phyloP scores from a whole-genome alignment of 2,113 vertebrate genomes.

The Dipodomys stephensi region DNA sequence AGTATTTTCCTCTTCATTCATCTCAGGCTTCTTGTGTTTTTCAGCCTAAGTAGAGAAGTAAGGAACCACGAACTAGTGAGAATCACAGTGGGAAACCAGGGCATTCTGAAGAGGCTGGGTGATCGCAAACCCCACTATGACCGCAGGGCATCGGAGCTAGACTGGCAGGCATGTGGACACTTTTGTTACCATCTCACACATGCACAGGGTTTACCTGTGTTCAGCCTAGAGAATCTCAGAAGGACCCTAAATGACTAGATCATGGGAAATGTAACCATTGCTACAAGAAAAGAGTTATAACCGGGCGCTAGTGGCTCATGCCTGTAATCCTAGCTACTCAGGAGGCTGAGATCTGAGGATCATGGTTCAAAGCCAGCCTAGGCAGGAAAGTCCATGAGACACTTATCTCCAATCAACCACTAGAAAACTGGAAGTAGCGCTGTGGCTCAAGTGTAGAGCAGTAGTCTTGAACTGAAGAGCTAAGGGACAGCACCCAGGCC shows the following conservation, averaged over 20 bases:
- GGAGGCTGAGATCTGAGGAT: too few species aligned
- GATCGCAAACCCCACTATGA: constrained; percentile 76
- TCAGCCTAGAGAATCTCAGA: not conserved
- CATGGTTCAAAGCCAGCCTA: too few species aligned
- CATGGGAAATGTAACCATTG: not conserved
- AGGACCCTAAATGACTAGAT: not conserved
- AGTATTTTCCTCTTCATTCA: not conserved
- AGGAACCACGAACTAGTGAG: constrained; percentile 80
- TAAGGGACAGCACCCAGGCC: too few species aligned
- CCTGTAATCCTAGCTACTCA: too few species aligned
- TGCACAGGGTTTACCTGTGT: not conserved
- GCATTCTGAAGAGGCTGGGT: constrained; percentile 78
- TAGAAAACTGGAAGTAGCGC: too few species aligned
- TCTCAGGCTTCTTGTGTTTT: constrained; percentile 35
- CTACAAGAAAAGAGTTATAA: not conserved
- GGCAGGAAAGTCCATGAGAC: too few species aligned
- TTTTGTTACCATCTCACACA: not conserved
- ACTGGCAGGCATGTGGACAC: constrained; percentile 81
- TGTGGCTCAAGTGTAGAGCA: too few species aligned
- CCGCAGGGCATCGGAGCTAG: constrained; percentile 59
- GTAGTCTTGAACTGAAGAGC: too few species aligned
- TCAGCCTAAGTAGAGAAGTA: constrained; percentile 78
- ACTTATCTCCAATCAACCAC: too few species aligned
- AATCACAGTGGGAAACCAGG: constrained; percentile 82
- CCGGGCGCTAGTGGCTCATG: too few species aligned